Evolutionary conservation across 2,113 vertebrate species (phyloP).

Genomic region (Dinomys branickii): DNA sequence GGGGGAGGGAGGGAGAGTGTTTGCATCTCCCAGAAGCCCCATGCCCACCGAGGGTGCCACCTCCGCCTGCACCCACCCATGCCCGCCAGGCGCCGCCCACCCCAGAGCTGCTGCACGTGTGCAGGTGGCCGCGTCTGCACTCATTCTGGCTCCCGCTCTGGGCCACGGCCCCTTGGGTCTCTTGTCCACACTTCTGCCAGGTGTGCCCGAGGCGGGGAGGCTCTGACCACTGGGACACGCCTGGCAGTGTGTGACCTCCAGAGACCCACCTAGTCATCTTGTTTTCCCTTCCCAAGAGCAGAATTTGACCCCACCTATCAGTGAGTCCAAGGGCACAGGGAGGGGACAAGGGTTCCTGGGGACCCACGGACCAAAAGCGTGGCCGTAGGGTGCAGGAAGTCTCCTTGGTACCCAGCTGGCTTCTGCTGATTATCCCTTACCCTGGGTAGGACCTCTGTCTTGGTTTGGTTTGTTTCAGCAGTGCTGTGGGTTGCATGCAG

Average conservation of each 20-base stretch:
- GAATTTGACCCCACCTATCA: slow-evolving; percentile 57
- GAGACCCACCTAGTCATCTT: not conserved
- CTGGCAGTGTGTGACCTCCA: not conserved
- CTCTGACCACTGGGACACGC: not conserved
- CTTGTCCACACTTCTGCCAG: not conserved
- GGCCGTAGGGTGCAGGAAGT: accelerated
- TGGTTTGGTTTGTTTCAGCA: not conserved
- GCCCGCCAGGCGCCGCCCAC: not conserved
- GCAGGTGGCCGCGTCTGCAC: accelerated
- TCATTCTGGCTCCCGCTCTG: not conserved
- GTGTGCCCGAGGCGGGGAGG: not conserved
- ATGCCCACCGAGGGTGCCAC: accelerated
- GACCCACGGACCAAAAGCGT: not conserved
- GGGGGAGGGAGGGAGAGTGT: too few species aligned
- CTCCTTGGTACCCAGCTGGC: not conserved
- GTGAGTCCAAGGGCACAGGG: not conserved
- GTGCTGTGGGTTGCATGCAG: not conserved
- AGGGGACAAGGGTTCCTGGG: not conserved
- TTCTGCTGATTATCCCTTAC: not conserved
- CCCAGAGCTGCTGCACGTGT: not conserved
- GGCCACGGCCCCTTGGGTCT: too few species aligned
- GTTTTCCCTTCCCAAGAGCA: not conserved
- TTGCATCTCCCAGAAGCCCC: too few species aligned
- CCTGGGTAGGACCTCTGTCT: not conserved
- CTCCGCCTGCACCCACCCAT: not conserved